Percentiles rank a stretch among this genome's conserved stretches.
phyloP scores from a whole-genome alignment of 2,113 vertebrate genomes.

The Clarias gariepinus region DNA sequence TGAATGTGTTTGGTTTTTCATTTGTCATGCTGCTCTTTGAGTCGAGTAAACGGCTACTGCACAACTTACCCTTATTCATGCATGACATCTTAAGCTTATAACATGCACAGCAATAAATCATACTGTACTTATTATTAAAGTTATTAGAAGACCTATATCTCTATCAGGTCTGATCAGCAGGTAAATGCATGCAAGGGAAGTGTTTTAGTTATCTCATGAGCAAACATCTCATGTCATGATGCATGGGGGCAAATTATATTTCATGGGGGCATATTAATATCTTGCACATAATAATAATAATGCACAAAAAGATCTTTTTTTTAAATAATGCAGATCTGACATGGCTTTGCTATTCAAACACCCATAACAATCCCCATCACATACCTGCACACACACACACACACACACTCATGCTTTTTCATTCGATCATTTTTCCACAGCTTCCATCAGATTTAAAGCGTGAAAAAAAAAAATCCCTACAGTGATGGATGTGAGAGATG shows the following conservation, averaged over 20 bases:
- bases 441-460: constrained; percentile 49
- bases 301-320: background rate
- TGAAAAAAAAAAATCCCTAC: constrained; percentile 1
- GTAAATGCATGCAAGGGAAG: background rate
- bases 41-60: background rate
- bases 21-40: background rate
- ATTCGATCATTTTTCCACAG: constrained; percentile 50
- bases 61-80: background rate
- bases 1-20: background rate
- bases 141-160: background rate
- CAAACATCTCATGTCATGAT: no score
- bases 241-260: background rate
- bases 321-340: background rate
- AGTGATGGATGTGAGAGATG: constrained; percentile 82
- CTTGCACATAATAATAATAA: background rate
- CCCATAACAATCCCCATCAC: background rate
- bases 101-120: background rate
- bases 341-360: background rate
- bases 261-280: background rate
- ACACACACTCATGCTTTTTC: constrained; percentile 8
- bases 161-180: background rate
- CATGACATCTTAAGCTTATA: background rate
- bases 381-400: background rate
- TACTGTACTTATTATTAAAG: background rate
- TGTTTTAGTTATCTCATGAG: background rate